These are phyloP conservation scores for Heliconius aoede DNA, from an alignment of 2,888 invertebrate genomes.

Conservation along the genomic window DNA sequence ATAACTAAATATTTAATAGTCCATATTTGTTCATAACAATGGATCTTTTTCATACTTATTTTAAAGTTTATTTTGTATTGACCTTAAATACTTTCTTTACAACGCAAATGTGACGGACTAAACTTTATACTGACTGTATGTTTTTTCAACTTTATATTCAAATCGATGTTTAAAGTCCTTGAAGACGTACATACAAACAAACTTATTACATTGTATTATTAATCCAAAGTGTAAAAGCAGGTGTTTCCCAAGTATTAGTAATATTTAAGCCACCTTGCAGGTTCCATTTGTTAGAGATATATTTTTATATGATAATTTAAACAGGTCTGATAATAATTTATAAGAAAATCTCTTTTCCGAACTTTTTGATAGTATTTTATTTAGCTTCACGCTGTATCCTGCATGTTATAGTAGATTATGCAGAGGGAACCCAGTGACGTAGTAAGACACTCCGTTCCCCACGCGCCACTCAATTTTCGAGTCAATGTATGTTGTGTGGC, in stretches of 20 bases:
- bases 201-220: constrained; percentile 4
- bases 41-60: no score
- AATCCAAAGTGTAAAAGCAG: constrained; percentile 33
- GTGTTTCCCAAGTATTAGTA: constrained; percentile 41
- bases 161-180: no score
- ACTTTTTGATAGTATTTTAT: background rate
- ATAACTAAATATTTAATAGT: background rate
- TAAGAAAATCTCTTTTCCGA: background rate
- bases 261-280: constrained; percentile 25
- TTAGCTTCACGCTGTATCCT: background rate
- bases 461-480: no score
- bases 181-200: background rate
- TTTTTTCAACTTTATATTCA: no score
- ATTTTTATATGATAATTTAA: constrained; percentile 22
- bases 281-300: constrained; percentile 22
- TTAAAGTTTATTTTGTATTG: background rate
- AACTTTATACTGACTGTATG: no score
- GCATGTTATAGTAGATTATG: no score
- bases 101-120: no score
- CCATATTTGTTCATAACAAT: background rate
- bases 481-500: background rate
- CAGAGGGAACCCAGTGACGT: no score
- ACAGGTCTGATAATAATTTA: constrained; percentile 29
- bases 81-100: background rate
- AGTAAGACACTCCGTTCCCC: no score